A percentile compares a stretch with the other conserved stretches of the same genome.
Evolutionary conservation across 2,797 vertebrate species (phyloP).

Genomic region (Anableps anableps): DNA sequence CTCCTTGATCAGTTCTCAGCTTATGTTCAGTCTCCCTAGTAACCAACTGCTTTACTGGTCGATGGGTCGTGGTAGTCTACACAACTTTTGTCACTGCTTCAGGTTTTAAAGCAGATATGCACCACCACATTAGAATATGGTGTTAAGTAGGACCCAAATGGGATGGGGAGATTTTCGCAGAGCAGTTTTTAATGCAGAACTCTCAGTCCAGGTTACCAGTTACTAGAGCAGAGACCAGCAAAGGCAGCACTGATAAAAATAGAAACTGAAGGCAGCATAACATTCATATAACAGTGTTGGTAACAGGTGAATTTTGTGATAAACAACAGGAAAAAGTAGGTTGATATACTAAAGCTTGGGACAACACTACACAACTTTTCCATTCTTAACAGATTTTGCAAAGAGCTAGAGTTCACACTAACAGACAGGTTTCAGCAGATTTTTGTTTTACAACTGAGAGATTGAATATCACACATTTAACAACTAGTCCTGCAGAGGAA

Average conservation of each 20-base stretch:
- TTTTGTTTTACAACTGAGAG: constrained; percentile 1
- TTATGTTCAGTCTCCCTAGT: background rate
- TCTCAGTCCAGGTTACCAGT: background rate
- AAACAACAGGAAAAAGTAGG: background rate
- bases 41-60: background rate
- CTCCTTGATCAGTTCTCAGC: background rate
- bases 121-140: background rate
- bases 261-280: background rate
- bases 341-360: background rate
- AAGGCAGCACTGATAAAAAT: background rate
- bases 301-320: background rate
- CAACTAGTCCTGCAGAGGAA: background rate
- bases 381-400: background rate
- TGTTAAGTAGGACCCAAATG: background rate
- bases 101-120: background rate
- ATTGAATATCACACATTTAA: background rate
- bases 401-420: background rate
- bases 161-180: background rate
- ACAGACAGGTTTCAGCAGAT: background rate
- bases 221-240: background rate
- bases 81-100: background rate
- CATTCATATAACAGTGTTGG: background rate
- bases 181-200: background rate
- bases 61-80: background rate
- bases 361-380: background rate